A percentile compares a stretch with the other conserved stretches of the same genome.
Evolutionary conservation across 2,888 invertebrate species (phyloP).

Genomic region (Spilarctia lutea): DNA sequence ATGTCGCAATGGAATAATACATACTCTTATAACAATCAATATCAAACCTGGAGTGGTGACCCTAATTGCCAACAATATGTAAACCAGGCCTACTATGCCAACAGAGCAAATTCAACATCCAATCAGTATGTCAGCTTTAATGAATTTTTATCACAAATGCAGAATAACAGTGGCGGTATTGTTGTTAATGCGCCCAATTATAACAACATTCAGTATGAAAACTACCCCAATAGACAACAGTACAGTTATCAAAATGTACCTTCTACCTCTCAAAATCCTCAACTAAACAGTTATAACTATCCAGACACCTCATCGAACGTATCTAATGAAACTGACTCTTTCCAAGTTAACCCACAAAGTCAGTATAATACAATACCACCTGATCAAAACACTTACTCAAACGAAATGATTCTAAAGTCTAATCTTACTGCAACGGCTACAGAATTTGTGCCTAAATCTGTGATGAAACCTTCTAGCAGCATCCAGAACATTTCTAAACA

Average conservation of each 20-base stretch:
- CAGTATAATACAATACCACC: constrained; percentile 57
- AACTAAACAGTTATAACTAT: constrained; percentile 64
- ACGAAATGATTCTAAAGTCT: constrained; percentile 77
- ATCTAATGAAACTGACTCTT: constrained; percentile 58
- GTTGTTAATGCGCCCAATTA: constrained; percentile 59
- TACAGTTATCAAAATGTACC: constrained; percentile 73
- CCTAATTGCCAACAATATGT: constrained; percentile 71
- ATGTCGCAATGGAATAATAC: constrained; percentile 84
- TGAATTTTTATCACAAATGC: constrained; percentile 80
- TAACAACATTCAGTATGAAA: constrained; percentile 71
- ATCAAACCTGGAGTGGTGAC: constrained; percentile 76
- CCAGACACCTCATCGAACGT: constrained; percentile 57
- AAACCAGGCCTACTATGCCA: constrained; percentile 72
- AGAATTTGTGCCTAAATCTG: constrained; percentile 86
- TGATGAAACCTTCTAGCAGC: constrained; percentile 57
- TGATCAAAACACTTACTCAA: constrained; percentile 61
- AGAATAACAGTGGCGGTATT: constrained; percentile 61
- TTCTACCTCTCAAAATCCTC: constrained; percentile 65
- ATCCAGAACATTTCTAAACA: constrained; percentile 55
- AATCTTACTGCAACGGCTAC: constrained; percentile 86
- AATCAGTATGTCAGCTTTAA: constrained; percentile 81
- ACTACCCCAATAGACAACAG: constrained; percentile 69
- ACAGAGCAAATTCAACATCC: constrained; percentile 63
- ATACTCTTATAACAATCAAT: constrained; percentile 76
- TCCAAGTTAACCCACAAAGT: constrained; percentile 60